A percentile compares a stretch with the other conserved stretches of the same genome.
These are phyloP conservation scores for Drosophila mayri DNA, from an alignment of 1,140 invertebrate genomes.

Conservation along the genomic window DNA sequence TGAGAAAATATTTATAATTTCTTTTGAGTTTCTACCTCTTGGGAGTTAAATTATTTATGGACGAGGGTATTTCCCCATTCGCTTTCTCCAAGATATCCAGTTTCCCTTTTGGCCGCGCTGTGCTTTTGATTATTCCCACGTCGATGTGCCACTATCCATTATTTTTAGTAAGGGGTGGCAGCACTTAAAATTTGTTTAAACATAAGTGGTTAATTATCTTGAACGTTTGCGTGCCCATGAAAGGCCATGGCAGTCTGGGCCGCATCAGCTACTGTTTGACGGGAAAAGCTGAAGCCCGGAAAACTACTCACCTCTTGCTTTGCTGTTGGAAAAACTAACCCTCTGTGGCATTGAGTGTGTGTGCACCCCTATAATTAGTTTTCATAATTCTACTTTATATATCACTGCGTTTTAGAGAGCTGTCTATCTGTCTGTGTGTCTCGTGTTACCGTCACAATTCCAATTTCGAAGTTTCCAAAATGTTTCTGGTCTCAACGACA, in stretches of 20 bases:
- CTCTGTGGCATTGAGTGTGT: slow-evolving; percentile 8
- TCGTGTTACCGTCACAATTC: slow-evolving; percentile 56
- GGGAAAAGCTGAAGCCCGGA: slow-evolving; percentile 20
- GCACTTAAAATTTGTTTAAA: slow-evolving; percentile 81
- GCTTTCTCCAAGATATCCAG: slow-evolving; percentile 9
- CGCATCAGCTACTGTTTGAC: slow-evolving; percentile 41
- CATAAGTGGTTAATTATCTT: slow-evolving; percentile 82
- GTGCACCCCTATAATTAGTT: slow-evolving; percentile 79
- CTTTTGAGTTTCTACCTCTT: not conserved
- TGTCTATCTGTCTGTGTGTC: slow-evolving; percentile 53
- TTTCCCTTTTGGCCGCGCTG: slow-evolving; percentile 29
- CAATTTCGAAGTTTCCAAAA: slow-evolving; percentile 41
- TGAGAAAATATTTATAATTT: not conserved
- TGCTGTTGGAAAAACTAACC: not conserved
- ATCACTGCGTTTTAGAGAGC: slow-evolving; percentile 69
- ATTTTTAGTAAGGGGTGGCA: slow-evolving; percentile 18
- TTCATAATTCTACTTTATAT: slow-evolving; percentile 75
- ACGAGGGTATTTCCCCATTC: slow-evolving; percentile 44
- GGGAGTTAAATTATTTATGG: slow-evolving; percentile 1
- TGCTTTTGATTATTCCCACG: slow-evolving; percentile 72
- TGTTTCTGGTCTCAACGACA: slow-evolving; percentile 16
- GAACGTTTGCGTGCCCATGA: slow-evolving; percentile 69
- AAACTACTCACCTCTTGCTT: slow-evolving; percentile 25
- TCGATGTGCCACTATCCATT: slow-evolving; percentile 40
- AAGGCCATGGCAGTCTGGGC: slow-evolving; percentile 22